A percentile compares a stretch with the other conserved stretches of the same genome.
phyloP scores from a whole-genome alignment of 1,140 invertebrate species.

The Trachymyrmex septentrionalis region DNA sequence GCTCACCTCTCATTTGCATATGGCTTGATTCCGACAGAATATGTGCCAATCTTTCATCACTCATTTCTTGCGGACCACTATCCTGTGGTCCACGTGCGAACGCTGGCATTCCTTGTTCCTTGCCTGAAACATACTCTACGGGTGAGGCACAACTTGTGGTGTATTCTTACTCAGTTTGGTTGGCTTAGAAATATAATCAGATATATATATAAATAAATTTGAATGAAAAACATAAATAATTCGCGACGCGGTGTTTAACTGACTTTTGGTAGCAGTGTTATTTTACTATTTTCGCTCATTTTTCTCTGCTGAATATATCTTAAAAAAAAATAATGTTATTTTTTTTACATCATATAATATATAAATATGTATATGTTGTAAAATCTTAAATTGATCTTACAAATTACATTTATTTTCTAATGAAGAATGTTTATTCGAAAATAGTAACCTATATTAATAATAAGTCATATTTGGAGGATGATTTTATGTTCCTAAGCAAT shows the following conservation, averaged over 20 bases:
- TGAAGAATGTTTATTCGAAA: not conserved
- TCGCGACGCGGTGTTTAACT: not conserved
- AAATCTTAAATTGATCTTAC: constrained; percentile 2
- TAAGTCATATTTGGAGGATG: constrained; percentile 58
- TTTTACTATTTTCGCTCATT: not conserved
- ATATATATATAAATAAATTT: constrained; percentile 17
- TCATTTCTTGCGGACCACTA: constrained; percentile 90
- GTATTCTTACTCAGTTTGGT: constrained; percentile 82
- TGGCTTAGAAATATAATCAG: constrained; percentile 65
- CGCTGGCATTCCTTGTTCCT: constrained; percentile 92
- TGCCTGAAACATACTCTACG: constrained; percentile 90
- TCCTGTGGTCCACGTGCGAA: constrained; percentile 92
- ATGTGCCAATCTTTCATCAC: constrained; percentile 97
- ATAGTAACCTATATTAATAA: constrained; percentile 16
- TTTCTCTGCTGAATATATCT: not conserved
- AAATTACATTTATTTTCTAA: not conserved
- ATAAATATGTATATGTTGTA: not conserved
- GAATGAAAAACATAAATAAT: not conserved
- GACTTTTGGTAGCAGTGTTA: not conserved
- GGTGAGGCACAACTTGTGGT: constrained; percentile 86
- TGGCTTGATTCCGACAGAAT: constrained; percentile 97
- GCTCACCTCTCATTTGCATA: constrained; percentile 87
- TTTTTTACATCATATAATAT: not conserved
- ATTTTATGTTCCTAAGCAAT: constrained; percentile 79
- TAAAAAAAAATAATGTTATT: not conserved